Evolutionary conservation across 2,797 vertebrate species (phyloP), one percentile per base, ranked within the genome.

Genomic region (Crax fasciolata): DNA sequence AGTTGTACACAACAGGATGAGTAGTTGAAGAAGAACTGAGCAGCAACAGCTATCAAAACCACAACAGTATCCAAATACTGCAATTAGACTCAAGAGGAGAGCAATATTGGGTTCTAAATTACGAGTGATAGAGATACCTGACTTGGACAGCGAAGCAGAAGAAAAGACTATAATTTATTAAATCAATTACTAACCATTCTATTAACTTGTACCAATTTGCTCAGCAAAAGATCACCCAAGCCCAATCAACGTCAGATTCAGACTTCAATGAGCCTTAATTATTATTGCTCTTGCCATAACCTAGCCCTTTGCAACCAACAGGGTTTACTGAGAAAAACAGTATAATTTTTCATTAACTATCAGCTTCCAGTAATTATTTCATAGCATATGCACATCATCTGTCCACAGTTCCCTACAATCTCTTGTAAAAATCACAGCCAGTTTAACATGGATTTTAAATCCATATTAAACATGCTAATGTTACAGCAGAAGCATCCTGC

Each of bases 141-240:
- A 12, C 14, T 62, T 65, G 39, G 35, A 25, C 59, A 90, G 39
- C 1, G 11, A 46, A 74, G 68, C 49, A 63, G 52, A 74, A 57
- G 13, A 11, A 18, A 38, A 55, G 3, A 7, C 0, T 28, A 4
- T 18, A 0, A 48, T 74, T 75, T 61, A 65, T 43, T 39, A n/a
- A 39, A 68, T 39, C n/a, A 57, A 11, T 43, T 62, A 13, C 25
- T 35, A 51, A 52, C 13, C 54, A 27, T 38, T 57, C 35, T 52
- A 11, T 59, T 67, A 24, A 27, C 3, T 75, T 61, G 28, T 49
- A 75, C 10, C 48, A 52, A 51, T 25, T 10, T 71, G 27, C n/a
- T 14, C 61, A 74, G 48, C 25, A 61, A 65, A 68, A 2, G 13
- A 28, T 10, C 30, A 16, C 55, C 17, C 13, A 16, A 83, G 44